These are phyloP conservation scores for Loripinus fragilis DNA, from an alignment of 2,888 invertebrate species.

Conservation along the genomic window DNA sequence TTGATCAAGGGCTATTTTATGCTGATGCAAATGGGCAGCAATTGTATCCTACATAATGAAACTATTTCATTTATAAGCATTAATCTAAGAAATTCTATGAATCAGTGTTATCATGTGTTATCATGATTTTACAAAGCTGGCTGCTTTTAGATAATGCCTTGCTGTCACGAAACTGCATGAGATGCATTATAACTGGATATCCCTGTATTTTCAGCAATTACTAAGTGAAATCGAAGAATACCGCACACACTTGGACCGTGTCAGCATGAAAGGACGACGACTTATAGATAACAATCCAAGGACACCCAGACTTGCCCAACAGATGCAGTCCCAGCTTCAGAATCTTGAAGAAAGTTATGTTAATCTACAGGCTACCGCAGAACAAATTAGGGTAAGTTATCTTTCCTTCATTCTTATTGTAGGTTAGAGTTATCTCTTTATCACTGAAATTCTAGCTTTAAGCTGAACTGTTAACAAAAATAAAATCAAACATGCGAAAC, in stretches of 20 bases:
- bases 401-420: constrained; percentile 9
- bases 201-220: constrained; percentile 80
- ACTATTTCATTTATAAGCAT: too few species aligned
- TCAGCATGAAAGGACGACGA: constrained; percentile 92
- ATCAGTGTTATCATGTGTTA: too few species aligned
- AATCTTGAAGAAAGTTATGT: constrained; percentile 97
- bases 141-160: too few species aligned
- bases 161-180: too few species aligned
- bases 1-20: too few species aligned
- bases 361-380: constrained; percentile 93
- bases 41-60: too few species aligned
- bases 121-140: too few species aligned
- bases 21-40: too few species aligned
- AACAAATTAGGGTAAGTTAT: constrained; percentile 90
- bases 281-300: constrained; percentile 91
- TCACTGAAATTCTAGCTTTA: not conserved
- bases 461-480: not conserved
- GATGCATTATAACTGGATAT: too few species aligned
- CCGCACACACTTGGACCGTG: constrained; percentile 90
- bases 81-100: too few species aligned
- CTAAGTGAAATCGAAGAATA: constrained; percentile 90
- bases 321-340: constrained; percentile 92
- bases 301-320: constrained; percentile 88
- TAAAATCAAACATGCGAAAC: not conserved
- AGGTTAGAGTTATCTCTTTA: constrained; percentile 21